Base-by-base conservation (phyloP, 1,140 invertebrate species). In the Apis florea region DNA sequence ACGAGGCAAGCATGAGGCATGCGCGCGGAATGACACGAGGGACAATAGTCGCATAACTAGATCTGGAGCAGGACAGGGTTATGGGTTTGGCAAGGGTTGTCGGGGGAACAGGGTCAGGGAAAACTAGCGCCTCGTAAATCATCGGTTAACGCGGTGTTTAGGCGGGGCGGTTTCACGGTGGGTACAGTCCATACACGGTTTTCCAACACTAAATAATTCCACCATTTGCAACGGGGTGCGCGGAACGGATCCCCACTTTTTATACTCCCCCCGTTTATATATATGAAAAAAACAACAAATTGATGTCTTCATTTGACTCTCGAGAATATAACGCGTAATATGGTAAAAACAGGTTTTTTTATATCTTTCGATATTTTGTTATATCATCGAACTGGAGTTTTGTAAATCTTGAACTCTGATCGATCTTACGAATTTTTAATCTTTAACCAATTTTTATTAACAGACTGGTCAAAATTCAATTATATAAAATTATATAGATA, bases 121-220 rank as follows among this genome's bases (percentile, higher is more conserved):
- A 80, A 71, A 78, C 74, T 84, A 85, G 80, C 80, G 85, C 82
- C 83, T 90, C 92, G 92, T 93, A 93, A 93, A 93, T 93, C 92
- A 93, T 92, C 89, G 90, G 91, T 93, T 93, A 93, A 93, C 91
- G 89, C 92, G 91, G 86, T 93, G 91, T 93, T 93, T 93, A 93
- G 92, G 92, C 91, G 93, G 92, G 93, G 93, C 92, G 93, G 93
- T 93, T 93, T 93, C 92, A 93, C 92, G 92, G 92, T 93, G 92
- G 92, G 90, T 92, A 93, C 89, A 93, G 91, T 93, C 91, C 91
- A 90, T 92, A 90, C 88, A 89, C 84, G 82, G 85, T 85, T 89
- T 85, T 90, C 85, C 85, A 82, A 85, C 91, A 93, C 92, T 93
- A 93, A 93, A 93, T 93, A 93, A 93, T 93, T 93, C 92, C 89